These are phyloP conservation scores for Nomada goodeniana DNA, from an alignment of 2,888 invertebrate species.

Conservation along the genomic window DNA sequence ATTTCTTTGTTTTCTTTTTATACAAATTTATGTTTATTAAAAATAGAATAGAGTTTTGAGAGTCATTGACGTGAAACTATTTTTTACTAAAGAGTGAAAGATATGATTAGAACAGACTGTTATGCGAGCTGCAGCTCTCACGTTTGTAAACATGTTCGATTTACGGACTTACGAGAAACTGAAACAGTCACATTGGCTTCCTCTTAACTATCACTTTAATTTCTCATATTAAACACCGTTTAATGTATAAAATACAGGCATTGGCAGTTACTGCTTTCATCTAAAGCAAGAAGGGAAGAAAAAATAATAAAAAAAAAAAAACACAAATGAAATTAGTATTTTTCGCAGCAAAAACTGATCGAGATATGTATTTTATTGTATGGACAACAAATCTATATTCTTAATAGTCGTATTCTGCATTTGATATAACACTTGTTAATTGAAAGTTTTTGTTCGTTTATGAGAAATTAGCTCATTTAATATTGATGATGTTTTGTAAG, in stretches of 20 bases:
- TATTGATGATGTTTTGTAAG: constrained; percentile 33
- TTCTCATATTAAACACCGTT: constrained; percentile 22
- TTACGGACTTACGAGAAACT: constrained; percentile 60
- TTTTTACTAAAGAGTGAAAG: constrained; percentile 56
- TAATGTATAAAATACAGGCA: constrained; percentile 19
- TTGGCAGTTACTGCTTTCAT: constrained; percentile 33
- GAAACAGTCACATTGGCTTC: constrained; percentile 65
- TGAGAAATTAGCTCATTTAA: constrained; percentile 7
- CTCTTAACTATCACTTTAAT: constrained; percentile 51
- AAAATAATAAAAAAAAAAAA: constrained; percentile 15
- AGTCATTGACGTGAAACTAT: constrained; percentile 36
- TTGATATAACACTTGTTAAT: constrained; percentile 32
- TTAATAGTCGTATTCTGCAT: constrained; percentile 34
- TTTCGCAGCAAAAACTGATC: constrained; percentile 8
- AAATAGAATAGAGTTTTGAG: constrained; percentile 1
- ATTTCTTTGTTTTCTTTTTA: neutral
- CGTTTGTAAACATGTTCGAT: constrained; percentile 71
- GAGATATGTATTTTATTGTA: constrained; percentile 33
- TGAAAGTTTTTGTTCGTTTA: constrained; percentile 11
- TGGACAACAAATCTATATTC: constrained; percentile 23
- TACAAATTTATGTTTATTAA: constrained; percentile 11
- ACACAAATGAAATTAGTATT: constrained; percentile 6
- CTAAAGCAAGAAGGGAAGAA: neutral
- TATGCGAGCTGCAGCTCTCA: constrained; percentile 71
- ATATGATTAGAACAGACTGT: constrained; percentile 64